Conservation (phyloP, 2,113 vertebrate genomes). For the Oreotrochilus melanogaster region DNA sequence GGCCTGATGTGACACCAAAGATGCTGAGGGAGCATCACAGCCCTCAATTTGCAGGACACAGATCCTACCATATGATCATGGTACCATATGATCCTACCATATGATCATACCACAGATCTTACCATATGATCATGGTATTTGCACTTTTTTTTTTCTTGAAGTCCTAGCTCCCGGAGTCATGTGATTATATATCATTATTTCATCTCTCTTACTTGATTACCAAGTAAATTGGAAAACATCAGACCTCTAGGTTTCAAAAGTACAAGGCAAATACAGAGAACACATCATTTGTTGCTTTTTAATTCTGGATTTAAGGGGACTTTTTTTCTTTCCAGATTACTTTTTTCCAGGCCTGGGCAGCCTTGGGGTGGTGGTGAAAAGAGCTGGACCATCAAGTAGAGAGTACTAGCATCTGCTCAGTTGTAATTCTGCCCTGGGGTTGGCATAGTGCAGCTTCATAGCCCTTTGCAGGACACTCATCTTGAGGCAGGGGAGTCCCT, state of each 20-base stretch:
- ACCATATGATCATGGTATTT: neutral
- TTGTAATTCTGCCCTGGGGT: neutral
- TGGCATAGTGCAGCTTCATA: neutral
- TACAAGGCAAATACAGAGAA: neutral
- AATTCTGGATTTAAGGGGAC: neutral
- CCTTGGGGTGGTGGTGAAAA: neutral
- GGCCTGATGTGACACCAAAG: neutral
- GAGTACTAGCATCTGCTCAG: neutral
- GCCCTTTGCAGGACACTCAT: neutral
- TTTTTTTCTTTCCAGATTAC: rapidly evolving
- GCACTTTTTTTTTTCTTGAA: neutral
- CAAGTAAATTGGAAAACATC: neutral
- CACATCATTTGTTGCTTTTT: neutral
- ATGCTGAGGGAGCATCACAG: neutral
- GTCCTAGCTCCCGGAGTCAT: neutral
- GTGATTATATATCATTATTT: neutral
- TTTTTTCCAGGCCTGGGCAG: neutral
- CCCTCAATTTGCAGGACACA: neutral
- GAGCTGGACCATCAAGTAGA: neutral
- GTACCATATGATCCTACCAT: neutral
- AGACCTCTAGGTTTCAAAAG: neutral
- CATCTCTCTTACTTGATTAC: neutral
- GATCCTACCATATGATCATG: neutral
- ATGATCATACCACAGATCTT: neutral
- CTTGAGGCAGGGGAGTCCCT: neutral